Percentiles rank a stretch among this genome's conserved stretches.
Conservation (phyloP, 2,113 vertebrate genomes). For the Thalassoma bifasciatum region DNA sequence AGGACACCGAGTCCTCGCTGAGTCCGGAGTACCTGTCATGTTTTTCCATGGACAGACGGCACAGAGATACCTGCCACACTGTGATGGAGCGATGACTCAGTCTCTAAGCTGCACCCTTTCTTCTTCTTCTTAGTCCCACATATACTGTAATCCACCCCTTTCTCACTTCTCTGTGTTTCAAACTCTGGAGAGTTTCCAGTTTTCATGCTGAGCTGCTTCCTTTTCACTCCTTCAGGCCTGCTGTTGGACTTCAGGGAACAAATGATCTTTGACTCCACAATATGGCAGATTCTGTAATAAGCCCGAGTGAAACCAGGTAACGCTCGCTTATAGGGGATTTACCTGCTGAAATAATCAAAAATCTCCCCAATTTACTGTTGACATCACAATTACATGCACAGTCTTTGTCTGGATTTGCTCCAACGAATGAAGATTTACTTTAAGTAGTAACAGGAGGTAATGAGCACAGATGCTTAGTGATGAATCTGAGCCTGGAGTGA, state of each 20-base stretch:
- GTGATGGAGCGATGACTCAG: slow-evolving; percentile 16
- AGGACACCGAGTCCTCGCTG: slow-evolving; percentile 12
- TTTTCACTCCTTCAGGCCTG: slow-evolving; percentile 43
- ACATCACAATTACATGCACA: too few species aligned
- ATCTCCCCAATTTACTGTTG: neutral
- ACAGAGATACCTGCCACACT: slow-evolving; percentile 10
- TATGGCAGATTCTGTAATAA: slow-evolving; percentile 48
- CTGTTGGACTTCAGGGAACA: slow-evolving; percentile 61
- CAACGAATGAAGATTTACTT: too few species aligned
- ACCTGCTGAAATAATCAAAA: too few species aligned
- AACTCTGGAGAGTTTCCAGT: slow-evolving; percentile 63
- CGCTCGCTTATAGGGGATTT: neutral
- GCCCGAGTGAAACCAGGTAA: slow-evolving; percentile 1
- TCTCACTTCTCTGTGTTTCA: slow-evolving; percentile 17
- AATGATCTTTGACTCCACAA: slow-evolving; percentile 74
- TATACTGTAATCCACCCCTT: neutral
- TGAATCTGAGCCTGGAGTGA: too few species aligned
- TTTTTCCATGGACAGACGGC: slow-evolving; percentile 13
- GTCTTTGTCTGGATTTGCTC: too few species aligned
- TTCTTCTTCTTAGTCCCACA: slow-evolving; percentile 21
- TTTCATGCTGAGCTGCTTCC: slow-evolving; percentile 70
- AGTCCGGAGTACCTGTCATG: neutral
- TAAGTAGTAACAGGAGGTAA: too few species aligned
- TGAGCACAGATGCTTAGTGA: too few species aligned
- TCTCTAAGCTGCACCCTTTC: neutral